Conservation (phyloP, 2,888 invertebrate genomes). For the Alcis repandata region DNA sequence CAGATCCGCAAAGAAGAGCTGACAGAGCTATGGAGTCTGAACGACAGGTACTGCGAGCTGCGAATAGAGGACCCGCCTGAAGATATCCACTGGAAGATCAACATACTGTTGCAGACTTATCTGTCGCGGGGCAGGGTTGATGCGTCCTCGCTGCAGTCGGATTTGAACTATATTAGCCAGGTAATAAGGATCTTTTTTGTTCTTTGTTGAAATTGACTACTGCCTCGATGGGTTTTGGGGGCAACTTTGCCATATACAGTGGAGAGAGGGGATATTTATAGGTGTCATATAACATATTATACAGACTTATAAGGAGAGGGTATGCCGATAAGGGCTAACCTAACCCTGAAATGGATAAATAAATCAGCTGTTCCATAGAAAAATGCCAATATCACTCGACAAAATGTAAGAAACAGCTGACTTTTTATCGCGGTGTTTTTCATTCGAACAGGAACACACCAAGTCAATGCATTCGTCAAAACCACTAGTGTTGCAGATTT, state of each 20-base stretch:
- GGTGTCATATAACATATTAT: no score
- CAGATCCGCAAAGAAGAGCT: constrained; percentile 98
- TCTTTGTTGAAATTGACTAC: neutral
- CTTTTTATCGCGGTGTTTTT: no score
- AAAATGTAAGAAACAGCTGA: no score
- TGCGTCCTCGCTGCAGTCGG: constrained; percentile 95
- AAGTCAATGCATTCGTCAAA: no score
- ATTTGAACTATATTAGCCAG: constrained; percentile 95
- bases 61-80: constrained; percentile 93
- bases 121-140: constrained; percentile 93
- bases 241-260: no score
- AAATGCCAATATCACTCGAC: no score
- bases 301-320: no score
- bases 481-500: no score
- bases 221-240: neutral
- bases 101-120: constrained; percentile 96
- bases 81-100: constrained; percentile 97
- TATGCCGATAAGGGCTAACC: no score
- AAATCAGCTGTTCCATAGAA: no score
- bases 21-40: constrained; percentile 94
- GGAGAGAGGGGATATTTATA: neutral
- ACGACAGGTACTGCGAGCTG: constrained; percentile 91
- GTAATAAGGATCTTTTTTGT: constrained; percentile 80
- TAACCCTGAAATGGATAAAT: no score
- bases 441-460: no score